These are phyloP conservation scores for Ophion slaviceki DNA, from an alignment of 2,888 invertebrate species.

Conservation along the genomic window DNA sequence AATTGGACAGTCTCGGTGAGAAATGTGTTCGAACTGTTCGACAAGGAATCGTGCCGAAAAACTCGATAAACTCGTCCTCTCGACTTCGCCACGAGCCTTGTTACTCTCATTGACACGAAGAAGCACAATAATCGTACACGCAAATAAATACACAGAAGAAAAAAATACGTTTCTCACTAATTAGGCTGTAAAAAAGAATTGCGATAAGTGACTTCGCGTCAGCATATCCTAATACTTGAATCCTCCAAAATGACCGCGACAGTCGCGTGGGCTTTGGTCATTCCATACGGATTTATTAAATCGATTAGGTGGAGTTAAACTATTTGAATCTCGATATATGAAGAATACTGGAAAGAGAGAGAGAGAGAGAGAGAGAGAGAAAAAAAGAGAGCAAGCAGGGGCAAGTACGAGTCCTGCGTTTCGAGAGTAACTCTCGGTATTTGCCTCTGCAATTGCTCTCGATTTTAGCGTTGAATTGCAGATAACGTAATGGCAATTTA, in stretches of 20 bases:
- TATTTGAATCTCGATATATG: neutral
- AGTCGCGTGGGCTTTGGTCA: neutral
- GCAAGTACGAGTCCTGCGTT: neutral
- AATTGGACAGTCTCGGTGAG: constrained; percentile 14
- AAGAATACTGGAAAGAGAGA: constrained; percentile 70
- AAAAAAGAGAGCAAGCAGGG: neutral
- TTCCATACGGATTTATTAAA: neutral
- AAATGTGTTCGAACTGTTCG: neutral
- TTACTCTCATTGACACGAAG: constrained; percentile 6
- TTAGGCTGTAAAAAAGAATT: constrained; percentile 23
- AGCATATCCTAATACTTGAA: constrained; percentile 40
- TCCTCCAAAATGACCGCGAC: neutral
- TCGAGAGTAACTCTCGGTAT: neutral
- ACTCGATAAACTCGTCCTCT: neutral
- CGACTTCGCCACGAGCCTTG: neutral
- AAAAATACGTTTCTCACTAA: constrained; percentile 22
- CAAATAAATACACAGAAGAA: constrained; percentile 23
- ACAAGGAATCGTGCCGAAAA: constrained; percentile 1
- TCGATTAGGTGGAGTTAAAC: neutral
- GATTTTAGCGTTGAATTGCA: neutral
- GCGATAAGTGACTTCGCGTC: constrained; percentile 40
- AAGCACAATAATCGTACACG: constrained; percentile 4
- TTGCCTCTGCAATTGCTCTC: neutral
- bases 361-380: constrained; percentile 65
- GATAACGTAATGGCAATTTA: neutral